Evolutionary conservation across 35 echinoderm and acorn worm species (phyloP), one percentile per base, ranked within the genome.

Genomic region (Chiridota heheva): DNA sequence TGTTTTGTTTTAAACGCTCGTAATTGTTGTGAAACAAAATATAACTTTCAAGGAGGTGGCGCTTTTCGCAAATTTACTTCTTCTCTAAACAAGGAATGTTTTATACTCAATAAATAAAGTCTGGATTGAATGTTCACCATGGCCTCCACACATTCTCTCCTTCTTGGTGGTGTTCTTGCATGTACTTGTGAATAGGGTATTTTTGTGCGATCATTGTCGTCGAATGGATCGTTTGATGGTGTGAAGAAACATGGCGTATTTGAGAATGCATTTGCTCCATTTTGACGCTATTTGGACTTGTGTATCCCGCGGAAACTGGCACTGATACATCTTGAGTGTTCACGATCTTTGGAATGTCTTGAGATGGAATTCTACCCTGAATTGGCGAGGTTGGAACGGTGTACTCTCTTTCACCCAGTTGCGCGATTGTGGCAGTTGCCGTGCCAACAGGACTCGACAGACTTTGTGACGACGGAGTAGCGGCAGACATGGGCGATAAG

Each of bases 401-500:
- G 24, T 47, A 74, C 26, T 47, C 70, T 51, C 70, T 74, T 49
- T 60, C 33, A 42, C 27, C 62, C 53, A 78, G 32, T 38, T 78
- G 75, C 1, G 75, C 49, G 46, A 78, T 38, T 2, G 75, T 60
- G 36, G 75, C 75, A 25, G 75, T 78, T 18, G 75, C 56, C 17
- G 75, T 78, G 29, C 75, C 75, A 18, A 78, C 75, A 5, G 75
- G 75, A 62, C 75, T 78, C 7, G 49, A 62, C 32, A 78, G 33
- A 55, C 73, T 63, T 18, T 77, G 84, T 12, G 84, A 87, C 5
- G 59, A 58, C 25, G 87, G 80, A 1, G 81, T 55, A n/a, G 84
- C 76, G 25, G 90, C 71, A 1, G 92, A 75, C 5, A 87, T 86
- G 0, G 87, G 67, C 1, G 71, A 77, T 30, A 98, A 69, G 0